Evolutionary conservation across 2,113 vertebrate genomes (phyloP).

Genomic region (Melospiza georgiana): DNA sequence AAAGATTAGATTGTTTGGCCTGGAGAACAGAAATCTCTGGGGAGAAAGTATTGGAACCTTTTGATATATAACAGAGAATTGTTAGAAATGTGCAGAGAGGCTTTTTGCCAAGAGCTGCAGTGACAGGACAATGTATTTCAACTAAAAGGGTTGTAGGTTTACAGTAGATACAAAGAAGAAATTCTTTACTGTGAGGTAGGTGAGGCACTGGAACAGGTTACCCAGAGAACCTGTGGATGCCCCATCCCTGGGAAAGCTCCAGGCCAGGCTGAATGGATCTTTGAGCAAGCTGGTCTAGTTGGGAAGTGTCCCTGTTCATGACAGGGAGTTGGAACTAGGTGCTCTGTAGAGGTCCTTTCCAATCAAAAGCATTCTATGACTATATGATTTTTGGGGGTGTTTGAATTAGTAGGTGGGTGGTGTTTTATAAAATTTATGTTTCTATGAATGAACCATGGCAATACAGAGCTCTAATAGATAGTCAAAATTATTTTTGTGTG

Average conservation of each 20-base stretch:
- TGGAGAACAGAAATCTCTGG: neutral
- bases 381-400: neutral
- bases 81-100: neutral
- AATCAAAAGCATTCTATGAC: rapidly evolving
- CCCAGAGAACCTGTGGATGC: neutral
- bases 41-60: neutral
- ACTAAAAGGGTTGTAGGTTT: neutral
- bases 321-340: neutral
- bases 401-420: neutral
- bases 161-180: neutral
- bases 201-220: neutral
- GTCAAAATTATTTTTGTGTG: neutral
- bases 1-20: neutral
- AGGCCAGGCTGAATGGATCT: neutral
- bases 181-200: neutral
- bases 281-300: neutral
- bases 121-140: neutral
- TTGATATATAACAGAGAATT: neutral
- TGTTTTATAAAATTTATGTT: neutral
- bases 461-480: neutral
- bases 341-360: neutral
- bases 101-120: neutral
- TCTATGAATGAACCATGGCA: neutral
- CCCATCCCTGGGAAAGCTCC: neutral
- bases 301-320: neutral